Percentiles rank a stretch among this genome's conserved stretches.
Conservation (phyloP, 2,888 invertebrate species). For the Subacronicta megacephala region DNA sequence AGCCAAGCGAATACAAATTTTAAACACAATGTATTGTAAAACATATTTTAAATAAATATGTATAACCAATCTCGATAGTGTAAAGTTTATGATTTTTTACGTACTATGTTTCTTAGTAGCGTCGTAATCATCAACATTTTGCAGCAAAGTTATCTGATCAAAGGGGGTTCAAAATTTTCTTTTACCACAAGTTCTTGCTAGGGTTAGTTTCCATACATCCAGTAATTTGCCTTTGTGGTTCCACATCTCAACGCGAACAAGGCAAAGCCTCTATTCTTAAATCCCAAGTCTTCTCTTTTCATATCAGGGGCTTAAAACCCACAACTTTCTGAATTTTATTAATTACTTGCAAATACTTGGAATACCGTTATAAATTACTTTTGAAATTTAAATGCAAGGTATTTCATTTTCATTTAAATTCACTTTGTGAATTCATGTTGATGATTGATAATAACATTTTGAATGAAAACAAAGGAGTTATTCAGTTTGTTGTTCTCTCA, state of each 20-base stretch:
- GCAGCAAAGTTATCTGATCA: too few relatives aligned
- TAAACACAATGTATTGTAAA: conserved; percentile 5
- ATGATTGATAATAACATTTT: conserved; percentile 43
- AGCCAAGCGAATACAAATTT: conserved; percentile 7
- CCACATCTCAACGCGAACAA: conserved; percentile 18
- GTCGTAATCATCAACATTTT: too few relatives aligned
- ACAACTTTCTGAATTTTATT: conserved; percentile 71
- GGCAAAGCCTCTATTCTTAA: conserved; percentile 19
- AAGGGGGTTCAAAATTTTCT: neutral
- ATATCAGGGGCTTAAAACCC: conserved; percentile 74
- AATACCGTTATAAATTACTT: conserved; percentile 52
- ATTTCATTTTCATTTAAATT: conserved; percentile 45
- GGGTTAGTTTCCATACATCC: neutral
- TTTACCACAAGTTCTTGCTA: neutral
- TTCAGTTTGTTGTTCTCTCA: conserved; percentile 12
- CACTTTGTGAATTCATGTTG: conserved; percentile 24
- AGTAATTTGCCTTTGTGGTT: conserved; percentile 15
- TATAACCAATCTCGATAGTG: neutral
- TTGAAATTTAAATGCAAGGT: conserved; percentile 47
- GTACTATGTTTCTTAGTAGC: neutral
- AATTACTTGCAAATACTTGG: conserved; percentile 61
- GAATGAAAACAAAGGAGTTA: conserved; percentile 37
- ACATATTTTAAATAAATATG: neutral
- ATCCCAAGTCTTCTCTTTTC: conserved; percentile 69
- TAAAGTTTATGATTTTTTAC: too few relatives aligned